Conservation (phyloP, 2,888 invertebrate genomes). For the Lasioglossum oenotherae region DNA sequence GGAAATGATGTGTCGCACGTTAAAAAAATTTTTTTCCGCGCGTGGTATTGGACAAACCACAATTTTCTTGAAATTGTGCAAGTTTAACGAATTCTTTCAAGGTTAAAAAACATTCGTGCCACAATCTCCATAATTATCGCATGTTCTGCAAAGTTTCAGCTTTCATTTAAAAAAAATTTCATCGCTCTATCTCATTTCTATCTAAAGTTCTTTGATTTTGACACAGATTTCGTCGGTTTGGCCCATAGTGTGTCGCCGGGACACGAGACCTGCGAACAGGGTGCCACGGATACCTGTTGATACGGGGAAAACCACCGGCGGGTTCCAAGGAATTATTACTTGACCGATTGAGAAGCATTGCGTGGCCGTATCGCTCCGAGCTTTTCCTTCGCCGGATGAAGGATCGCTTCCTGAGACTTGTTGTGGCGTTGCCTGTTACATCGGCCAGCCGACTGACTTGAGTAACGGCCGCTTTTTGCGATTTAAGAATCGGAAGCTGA, state of each 20-base stretch:
- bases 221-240: no score
- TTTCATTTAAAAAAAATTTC: no score
- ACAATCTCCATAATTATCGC: no score
- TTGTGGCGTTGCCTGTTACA: not conserved
- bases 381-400: slow-evolving; percentile 26
- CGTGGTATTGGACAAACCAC: no score
- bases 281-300: slow-evolving; percentile 66
- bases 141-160: no score
- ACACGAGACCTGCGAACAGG: not conserved
- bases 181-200: no score
- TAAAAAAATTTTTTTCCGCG: no score
- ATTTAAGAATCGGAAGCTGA: not conserved
- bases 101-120: no score
- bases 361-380: not conserved
- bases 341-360: slow-evolving; percentile 49
- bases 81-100: no score
- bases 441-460: not conserved
- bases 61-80: no score
- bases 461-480: slow-evolving; percentile 2
- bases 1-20: no score
- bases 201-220: no score
- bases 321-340: slow-evolving; percentile 45
- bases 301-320: slow-evolving; percentile 32
- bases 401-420: slow-evolving; percentile 13
- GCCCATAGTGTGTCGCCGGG: not conserved